Evolutionary conservation across 2,888 invertebrate genomes (phyloP).

Genomic region (Lacanobia wlatinum): DNA sequence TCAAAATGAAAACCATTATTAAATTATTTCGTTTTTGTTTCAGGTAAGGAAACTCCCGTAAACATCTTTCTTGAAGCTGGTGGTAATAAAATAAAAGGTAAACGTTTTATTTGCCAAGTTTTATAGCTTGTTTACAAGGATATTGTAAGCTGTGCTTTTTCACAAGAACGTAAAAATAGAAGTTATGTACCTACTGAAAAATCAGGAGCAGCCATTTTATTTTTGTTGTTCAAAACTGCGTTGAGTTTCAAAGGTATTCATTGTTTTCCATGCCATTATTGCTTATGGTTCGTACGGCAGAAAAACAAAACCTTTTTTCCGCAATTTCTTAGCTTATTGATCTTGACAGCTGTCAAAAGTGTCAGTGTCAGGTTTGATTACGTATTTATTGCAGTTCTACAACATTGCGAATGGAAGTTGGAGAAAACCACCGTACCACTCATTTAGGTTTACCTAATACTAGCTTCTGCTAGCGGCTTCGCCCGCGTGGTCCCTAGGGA

Average conservation of each 20-base stretch:
- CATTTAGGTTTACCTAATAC: no score
- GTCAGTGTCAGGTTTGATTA: no score
- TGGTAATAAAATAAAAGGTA: slow-evolving; percentile 58
- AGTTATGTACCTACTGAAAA: slow-evolving; percentile 30
- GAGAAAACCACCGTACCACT: no score
- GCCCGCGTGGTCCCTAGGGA: no score
- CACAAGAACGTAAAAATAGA: slow-evolving; percentile 9
- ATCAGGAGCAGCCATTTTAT: slow-evolving; percentile 15
- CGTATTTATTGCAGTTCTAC: no score
- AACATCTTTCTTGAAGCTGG: slow-evolving; percentile 33
- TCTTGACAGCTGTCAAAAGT: no score
- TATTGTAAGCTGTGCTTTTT: slow-evolving; percentile 24
- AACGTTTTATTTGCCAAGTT: slow-evolving; percentile 55
- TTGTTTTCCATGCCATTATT: neutral
- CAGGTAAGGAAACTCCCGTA: slow-evolving; percentile 58
- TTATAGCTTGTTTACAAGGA: slow-evolving; percentile 44
- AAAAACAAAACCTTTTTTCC: neutral
- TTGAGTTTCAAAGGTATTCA: neutral
- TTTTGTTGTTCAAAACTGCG: neutral
- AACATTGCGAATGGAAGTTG: no score
- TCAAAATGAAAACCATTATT: slow-evolving; percentile 17
- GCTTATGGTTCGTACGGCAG: neutral
- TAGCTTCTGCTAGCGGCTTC: no score
- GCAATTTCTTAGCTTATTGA: no score
- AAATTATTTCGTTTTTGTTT: slow-evolving; percentile 49